These are phyloP conservation scores for Phyllostomus hastatus DNA, from an alignment of 2,113 vertebrate species.

Conservation along the genomic window DNA sequence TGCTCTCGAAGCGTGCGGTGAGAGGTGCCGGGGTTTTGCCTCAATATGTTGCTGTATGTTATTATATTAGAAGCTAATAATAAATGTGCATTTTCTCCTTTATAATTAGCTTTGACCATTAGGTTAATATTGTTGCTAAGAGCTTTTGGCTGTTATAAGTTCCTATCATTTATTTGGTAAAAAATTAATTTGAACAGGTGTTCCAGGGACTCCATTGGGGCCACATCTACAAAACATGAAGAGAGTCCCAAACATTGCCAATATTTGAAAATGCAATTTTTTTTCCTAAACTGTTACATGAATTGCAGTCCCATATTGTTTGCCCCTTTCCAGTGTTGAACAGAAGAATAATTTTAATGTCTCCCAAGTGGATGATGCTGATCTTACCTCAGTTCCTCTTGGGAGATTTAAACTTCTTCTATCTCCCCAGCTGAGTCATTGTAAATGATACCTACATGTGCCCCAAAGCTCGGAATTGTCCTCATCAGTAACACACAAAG, in stretches of 20 bases:
- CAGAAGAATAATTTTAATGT: slow-evolving; percentile 40
- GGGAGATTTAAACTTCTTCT: background rate
- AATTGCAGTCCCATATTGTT: background rate
- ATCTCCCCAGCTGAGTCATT: background rate
- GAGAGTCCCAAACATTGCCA: background rate
- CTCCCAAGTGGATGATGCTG: background rate
- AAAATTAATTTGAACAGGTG: background rate
- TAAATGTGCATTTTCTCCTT: background rate
- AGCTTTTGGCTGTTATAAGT: background rate
- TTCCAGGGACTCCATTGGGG: background rate
- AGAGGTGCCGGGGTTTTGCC: background rate
- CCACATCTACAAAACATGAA: background rate
- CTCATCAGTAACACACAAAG: background rate
- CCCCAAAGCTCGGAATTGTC: background rate
- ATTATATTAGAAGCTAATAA: background rate
- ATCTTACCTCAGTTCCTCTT: background rate
- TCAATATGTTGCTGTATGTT: background rate
- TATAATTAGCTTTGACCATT: background rate
- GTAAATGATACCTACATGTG: slow-evolving; percentile 27
- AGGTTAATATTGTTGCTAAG: background rate
- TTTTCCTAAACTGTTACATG: background rate
- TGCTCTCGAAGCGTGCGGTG: background rate
- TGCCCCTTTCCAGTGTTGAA: background rate
- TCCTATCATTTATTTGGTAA: slow-evolving; percentile 3
- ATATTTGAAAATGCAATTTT: slow-evolving; percentile 33